Evolutionary conservation across 2,888 invertebrate species (phyloP), one percentile per base, ranked within the genome.

Genomic region (Polyploca ridens): DNA sequence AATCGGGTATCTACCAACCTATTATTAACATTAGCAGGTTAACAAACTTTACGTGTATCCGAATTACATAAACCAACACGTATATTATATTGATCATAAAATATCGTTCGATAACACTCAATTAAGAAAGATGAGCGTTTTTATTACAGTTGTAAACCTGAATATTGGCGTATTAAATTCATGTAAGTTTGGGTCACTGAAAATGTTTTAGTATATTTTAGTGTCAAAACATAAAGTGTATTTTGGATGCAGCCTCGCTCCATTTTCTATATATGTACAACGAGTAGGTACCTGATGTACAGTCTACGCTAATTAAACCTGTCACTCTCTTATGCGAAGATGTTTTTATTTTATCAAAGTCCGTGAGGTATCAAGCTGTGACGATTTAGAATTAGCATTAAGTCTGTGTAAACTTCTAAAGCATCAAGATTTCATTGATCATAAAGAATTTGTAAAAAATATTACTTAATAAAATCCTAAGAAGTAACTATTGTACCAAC

Each of bases 201-300:
- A 77, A 79, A 82, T 85, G 85, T 85, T 85, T 84, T 78, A 77
- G 79, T 78, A 77, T 72, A 77, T 81, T 85, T 87, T 84, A 88
- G 76, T 81, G 75, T 75, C 81, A 79, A 77, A 79, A 79, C 72
- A 83, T 85, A 78, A 85, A 84, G 78, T 79, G 76, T 82, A 79
- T 85, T 86, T 78, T 64, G 74, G 78, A 73, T 75, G 73, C 68
- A 81, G 71, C 88, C 89, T 89, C 86, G 87, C 73, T 76, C 89
- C 82, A 84, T 76, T 80, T 83, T 73, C 69, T 63, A 41, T 68
- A 59, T 69, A 78, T 75, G 72, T 76, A 73, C 67, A 70, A 66
- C 64, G 41, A 67, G 65, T n/a, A n/a, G 13, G 16, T 38, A 60
- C 7, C 5, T 33, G 7, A 35, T 6, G n/a, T 35, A 35, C 35